These are phyloP conservation scores for Blastobasis lacticolella DNA, from an alignment of 2,888 invertebrate genomes.

Conservation along the genomic window DNA sequence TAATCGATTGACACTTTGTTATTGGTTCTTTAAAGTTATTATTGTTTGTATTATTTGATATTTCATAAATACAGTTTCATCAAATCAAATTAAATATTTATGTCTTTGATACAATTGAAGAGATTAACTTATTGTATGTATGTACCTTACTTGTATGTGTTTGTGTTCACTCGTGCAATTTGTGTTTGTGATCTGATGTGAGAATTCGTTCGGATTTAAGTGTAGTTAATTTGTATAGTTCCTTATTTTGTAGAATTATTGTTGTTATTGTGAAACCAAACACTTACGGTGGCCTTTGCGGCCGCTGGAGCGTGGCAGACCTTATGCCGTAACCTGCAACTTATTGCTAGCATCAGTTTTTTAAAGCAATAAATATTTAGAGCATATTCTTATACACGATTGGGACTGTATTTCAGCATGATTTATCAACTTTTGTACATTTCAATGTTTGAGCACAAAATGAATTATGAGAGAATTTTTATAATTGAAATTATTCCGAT, in stretches of 20 bases:
- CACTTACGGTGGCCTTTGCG: conserved; percentile 24
- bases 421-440: conserved; percentile 16
- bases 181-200: conserved; percentile 71
- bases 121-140: conserved; percentile 67
- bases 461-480: conserved; percentile 45
- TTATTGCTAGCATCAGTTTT: conserved; percentile 65
- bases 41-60: conserved; percentile 66
- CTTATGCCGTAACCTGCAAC: conserved; percentile 27
- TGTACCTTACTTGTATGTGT: conserved; percentile 34
- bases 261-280: conserved; percentile 41
- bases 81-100: conserved; percentile 33
- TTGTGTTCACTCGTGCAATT: conserved; percentile 61
- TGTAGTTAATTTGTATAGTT: conserved; percentile 67
- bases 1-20: conserved; percentile 58
- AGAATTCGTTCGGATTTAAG: conserved; percentile 60
- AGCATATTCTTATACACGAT: conserved; percentile 36
- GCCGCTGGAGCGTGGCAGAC: conserved; percentile 26
- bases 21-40: conserved; percentile 54
- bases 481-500: conserved; percentile 33
- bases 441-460: conserved; percentile 36
- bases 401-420: conserved; percentile 23
- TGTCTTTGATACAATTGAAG: conserved; percentile 26
- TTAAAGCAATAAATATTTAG: conserved; percentile 47
- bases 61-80: conserved; percentile 52
- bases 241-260: conserved; percentile 66